phyloP scores from a whole-genome alignment of 2,113 vertebrate species.

The Platysternon megacephalum region DNA sequence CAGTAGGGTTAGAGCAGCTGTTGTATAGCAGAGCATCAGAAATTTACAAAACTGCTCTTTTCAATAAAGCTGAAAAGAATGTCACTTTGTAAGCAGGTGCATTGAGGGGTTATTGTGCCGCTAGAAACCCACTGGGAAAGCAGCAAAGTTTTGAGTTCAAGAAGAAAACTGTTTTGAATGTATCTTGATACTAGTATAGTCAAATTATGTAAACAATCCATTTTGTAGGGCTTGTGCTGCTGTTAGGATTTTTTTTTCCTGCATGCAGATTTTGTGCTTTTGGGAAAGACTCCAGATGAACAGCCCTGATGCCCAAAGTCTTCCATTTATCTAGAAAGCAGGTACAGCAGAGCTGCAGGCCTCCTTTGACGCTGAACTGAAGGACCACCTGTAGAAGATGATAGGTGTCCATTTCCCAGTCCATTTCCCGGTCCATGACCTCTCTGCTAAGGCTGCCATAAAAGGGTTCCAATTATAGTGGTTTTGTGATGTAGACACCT shows the following conservation, averaged over 20 bases:
- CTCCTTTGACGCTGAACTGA: background rate
- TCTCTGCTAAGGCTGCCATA: background rate
- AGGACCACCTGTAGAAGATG: background rate
- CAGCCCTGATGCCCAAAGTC: background rate
- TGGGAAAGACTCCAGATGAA: background rate
- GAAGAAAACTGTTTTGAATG: background rate
- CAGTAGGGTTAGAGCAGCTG: conserved; percentile 9
- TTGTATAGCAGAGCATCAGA: conserved; percentile 10
- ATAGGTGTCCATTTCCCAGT: background rate
- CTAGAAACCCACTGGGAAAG: conserved; percentile 1
- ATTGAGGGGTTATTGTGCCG: background rate
- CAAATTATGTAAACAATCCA: background rate
- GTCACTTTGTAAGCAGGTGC: background rate
- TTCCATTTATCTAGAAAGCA: background rate
- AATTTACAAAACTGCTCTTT: conserved; percentile 46
- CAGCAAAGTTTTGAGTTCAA: background rate
- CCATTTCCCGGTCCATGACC: background rate
- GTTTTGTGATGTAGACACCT: background rate
- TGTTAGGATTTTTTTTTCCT: background rate
- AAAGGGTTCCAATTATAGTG: background rate
- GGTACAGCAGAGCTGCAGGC: background rate
- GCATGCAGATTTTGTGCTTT: background rate
- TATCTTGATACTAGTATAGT: background rate
- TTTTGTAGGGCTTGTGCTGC: background rate
- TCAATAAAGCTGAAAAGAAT: conserved; percentile 37